Percentiles rank a stretch among this genome's conserved stretches.
phyloP scores from a whole-genome alignment of 92 coral and sea anemone genomes.

The Heteractis magnifica region DNA sequence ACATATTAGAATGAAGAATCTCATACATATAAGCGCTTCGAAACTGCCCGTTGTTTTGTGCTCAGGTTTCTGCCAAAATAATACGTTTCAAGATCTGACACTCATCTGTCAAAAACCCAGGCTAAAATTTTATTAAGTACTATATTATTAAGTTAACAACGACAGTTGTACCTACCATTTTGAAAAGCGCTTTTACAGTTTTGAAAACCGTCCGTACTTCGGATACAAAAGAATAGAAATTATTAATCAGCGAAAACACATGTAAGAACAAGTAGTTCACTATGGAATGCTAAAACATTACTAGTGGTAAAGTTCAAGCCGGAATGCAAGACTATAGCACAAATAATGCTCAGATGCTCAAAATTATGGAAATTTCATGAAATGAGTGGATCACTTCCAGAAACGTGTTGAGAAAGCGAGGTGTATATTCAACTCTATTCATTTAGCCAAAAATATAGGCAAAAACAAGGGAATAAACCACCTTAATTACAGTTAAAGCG shows the following conservation, averaged over 20 bases:
- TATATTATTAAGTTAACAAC: not conserved
- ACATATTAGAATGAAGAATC: not conserved
- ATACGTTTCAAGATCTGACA: not conserved
- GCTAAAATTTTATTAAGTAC: not conserved
- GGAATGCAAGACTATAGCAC: too few species aligned
- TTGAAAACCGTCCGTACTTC: not conserved
- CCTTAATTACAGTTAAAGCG: not conserved
- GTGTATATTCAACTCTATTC: not conserved
- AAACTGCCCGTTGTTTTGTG: not conserved
- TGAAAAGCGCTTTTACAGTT: not conserved
- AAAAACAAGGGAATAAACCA: too few species aligned
- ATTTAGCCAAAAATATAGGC: too few species aligned
- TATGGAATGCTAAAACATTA: too few species aligned
- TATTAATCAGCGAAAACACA: not conserved
- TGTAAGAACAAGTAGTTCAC: too few species aligned
- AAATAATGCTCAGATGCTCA: too few species aligned
- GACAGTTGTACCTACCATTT: not conserved
- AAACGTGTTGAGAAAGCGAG: not conserved
- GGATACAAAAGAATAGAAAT: too few species aligned
- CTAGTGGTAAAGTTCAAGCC: too few species aligned
- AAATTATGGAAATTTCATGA: too few species aligned
- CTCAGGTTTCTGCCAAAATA: not conserved
- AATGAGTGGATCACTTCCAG: not conserved
- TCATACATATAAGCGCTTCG: too few species aligned
- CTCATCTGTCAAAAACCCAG: not conserved